Percentiles rank a stretch among this genome's conserved stretches.
Conservation (phyloP, 2,797 vertebrate genomes). For the Adrianichthys oophorus region DNA sequence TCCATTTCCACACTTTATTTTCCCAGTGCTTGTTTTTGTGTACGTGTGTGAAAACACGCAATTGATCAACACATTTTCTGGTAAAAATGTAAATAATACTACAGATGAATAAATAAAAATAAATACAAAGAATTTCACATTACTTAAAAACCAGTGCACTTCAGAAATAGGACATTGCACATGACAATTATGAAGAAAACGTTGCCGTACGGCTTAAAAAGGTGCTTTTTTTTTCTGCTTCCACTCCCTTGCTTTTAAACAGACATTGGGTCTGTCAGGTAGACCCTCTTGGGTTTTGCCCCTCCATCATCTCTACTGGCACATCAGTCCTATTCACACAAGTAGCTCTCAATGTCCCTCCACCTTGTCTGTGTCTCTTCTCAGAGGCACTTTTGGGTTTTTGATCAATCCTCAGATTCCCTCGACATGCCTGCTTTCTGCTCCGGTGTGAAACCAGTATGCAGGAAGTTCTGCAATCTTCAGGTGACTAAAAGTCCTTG, state of each 20-base stretch:
- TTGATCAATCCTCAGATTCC: conserved; percentile 1
- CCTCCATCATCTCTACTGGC: conserved; percentile 2
- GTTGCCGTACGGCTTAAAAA: conserved; percentile 43
- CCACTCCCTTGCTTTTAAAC: not conserved
- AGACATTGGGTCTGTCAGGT: too few species aligned
- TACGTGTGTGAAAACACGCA: conserved; percentile 44
- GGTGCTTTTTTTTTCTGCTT: conserved; percentile 32
- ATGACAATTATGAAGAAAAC: conserved; percentile 29
- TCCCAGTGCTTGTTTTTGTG: conserved; percentile 38
- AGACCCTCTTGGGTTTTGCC: conserved; percentile 8
- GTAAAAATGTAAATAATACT: conserved; percentile 45
- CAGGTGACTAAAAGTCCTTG: conserved; percentile 26
- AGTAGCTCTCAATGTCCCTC: not conserved
- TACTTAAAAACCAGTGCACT: conserved; percentile 35
- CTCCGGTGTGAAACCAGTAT: conserved; percentile 2
- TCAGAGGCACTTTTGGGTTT: too few species aligned
- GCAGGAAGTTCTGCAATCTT: conserved; percentile 28
- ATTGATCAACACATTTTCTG: conserved; percentile 46
- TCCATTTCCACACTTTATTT: conserved; percentile 21
- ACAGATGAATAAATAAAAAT: conserved; percentile 62
- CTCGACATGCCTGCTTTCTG: conserved; percentile 11
- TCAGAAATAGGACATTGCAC: conserved; percentile 39
- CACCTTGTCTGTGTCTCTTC: not conserved
- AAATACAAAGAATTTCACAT: conserved; percentile 43
- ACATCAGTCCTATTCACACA: conserved; percentile 22